A percentile compares a stretch with the other conserved stretches of the same genome.
phyloP scores from a whole-genome alignment of 2,113 vertebrate genomes.

The Pygoscelis antarcticus region DNA sequence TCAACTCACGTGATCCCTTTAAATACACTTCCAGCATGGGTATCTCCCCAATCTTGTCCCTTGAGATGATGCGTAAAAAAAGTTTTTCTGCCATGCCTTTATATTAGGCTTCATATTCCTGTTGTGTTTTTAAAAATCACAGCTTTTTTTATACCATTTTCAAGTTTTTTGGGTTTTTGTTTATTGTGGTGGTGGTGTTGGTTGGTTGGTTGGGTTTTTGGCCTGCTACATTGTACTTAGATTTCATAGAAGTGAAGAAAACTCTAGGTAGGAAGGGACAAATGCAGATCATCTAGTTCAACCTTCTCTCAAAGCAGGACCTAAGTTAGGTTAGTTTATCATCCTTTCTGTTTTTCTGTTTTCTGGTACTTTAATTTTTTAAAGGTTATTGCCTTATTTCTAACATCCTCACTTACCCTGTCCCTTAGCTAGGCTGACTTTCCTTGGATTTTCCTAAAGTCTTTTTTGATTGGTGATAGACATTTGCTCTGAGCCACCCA shows the following conservation, averaged over 20 bases:
- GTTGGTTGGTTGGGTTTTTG: background rate
- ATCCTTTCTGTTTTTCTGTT: background rate
- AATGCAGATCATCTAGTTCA: background rate
- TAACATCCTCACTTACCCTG: background rate
- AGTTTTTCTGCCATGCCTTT: background rate
- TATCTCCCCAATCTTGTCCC: background rate
- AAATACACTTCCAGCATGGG: background rate
- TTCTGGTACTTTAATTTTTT: background rate
- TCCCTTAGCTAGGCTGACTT: background rate
- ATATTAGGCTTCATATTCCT: background rate
- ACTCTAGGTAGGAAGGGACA: background rate
- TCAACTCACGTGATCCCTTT: background rate
- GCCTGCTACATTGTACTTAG: background rate
- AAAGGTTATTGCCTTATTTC: background rate
- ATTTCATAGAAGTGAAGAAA: background rate
- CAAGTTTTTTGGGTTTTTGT: rapidly evolving
- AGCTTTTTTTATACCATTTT: background rate
- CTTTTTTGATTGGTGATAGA: background rate
- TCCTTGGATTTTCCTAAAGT: background rate
- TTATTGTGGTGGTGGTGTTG: background rate
- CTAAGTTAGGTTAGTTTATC: background rate
- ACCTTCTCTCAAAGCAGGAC: background rate
- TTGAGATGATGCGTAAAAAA: background rate
- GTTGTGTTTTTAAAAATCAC: background rate
- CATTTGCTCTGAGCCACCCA: background rate